These are phyloP conservation scores for Metopolophium dirhodum DNA, from an alignment of 1,140 invertebrate species.

Conservation along the genomic window DNA sequence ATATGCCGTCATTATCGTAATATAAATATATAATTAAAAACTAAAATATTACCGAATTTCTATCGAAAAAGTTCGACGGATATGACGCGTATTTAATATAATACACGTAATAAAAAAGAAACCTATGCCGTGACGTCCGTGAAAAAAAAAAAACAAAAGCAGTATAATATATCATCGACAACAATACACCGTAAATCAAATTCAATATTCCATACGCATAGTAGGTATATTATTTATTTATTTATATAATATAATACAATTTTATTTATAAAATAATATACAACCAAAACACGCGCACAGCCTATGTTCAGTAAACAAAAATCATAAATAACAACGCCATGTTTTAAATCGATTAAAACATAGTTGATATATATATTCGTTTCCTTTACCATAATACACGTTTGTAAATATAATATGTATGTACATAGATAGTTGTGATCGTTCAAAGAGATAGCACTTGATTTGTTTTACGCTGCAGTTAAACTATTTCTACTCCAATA, in stretches of 20 bases:
- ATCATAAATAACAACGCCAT: not conserved
- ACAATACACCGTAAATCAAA: constrained; percentile 46
- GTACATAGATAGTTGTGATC: not conserved
- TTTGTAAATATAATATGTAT: not conserved
- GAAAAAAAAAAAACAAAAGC: not conserved
- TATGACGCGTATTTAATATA: not conserved
- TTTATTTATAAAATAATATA: constrained; percentile 7
- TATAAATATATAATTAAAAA: not conserved
- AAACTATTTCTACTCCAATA: not conserved
- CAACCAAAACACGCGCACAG: not conserved
- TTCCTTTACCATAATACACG: not conserved
- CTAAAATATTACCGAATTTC: not conserved
- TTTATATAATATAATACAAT: not conserved
- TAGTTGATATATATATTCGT: not conserved
- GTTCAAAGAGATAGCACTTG: constrained; percentile 9
- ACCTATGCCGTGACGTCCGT: not conserved
- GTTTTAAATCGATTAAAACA: not conserved
- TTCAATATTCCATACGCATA: not conserved
- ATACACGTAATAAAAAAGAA: not conserved
- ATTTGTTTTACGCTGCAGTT: not conserved
- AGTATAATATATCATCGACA: not conserved
- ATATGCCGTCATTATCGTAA: not conserved
- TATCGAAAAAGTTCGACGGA: not conserved
- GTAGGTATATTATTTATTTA: not conserved
- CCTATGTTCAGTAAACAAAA: not conserved